Base-by-base conservation (phyloP, 2,888 invertebrate species). In the Spatulosminthurus flaviceps region DNA sequence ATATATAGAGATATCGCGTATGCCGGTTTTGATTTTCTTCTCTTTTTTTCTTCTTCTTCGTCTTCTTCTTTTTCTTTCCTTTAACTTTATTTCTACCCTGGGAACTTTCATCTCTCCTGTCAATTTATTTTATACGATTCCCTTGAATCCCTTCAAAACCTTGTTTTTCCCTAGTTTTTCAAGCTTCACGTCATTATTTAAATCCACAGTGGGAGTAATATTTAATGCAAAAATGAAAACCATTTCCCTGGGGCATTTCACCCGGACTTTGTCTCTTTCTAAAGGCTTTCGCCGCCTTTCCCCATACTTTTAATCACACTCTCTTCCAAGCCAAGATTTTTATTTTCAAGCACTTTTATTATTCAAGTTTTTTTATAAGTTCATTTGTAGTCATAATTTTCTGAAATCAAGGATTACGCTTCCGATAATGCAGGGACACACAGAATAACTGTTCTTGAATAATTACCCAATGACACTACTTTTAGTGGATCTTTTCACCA, bases 31-130 rank as follows among this genome's bases (percentile, higher is more conserved):
- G 34, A 70, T 70, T 34, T 34, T 21, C 41, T 21, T 34, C 70
- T 21, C 34, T 21, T 22, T n/a, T 34, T n/a, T n/a, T 69, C 22
- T 69, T n/a, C 21, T 69, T 5, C 22, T 24, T 16, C 66, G 7
- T 60, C 22, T 24, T 24, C 22, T 26, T 21, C 9, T 66, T 16
- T 66, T 26, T 66, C 16, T 28, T 29, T 29, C 4, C 34, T 70
- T 29, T 13, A 70, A 70, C 70, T 70, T 70, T 70, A 70, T 70
- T n/a, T 70, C 70, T 22, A 42, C 34, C 70, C 34, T 70, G 70
- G 70, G 70, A 70, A n/a, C 70, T 34, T 70, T 70, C 41, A 16
- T 21, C 21, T 70, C 29, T 26, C 28, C 21, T 34, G 28, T 29
- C 22, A 21, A 13, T 69, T 4, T 22, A 29, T 13, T 69, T 69